Percentiles rank a stretch among this genome's conserved stretches.
These are phyloP conservation scores for Cynopterus brachyotis DNA, from an alignment of 2,113 vertebrate genomes.

Conservation along the genomic window DNA sequence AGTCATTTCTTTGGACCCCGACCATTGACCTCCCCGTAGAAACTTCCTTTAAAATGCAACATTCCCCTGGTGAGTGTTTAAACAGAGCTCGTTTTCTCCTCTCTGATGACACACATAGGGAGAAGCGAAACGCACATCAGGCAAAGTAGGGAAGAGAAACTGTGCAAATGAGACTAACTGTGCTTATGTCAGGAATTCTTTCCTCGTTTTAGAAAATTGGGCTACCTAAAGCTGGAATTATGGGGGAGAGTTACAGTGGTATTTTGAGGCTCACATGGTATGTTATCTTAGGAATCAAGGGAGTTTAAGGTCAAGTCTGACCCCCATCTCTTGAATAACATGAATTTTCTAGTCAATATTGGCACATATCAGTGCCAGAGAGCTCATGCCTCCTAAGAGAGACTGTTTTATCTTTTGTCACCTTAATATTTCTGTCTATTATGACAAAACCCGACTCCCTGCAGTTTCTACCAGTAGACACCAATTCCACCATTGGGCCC, in stretches of 20 bases:
- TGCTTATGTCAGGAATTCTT: background rate
- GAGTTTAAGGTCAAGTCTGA: background rate
- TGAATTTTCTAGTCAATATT: background rate
- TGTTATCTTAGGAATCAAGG: background rate
- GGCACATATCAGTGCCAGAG: background rate
- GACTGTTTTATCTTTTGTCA: background rate
- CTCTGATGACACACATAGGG: background rate
- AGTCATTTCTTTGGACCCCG: background rate
- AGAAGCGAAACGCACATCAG: background rate
- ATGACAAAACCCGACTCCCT: background rate
- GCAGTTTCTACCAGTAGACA: background rate
- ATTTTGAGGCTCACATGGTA: background rate
- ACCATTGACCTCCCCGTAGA: background rate
- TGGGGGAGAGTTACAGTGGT: fast-evolving
- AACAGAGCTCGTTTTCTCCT: no score
- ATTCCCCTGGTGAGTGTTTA: background rate
- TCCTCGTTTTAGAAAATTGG: background rate
- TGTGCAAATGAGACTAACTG: background rate
- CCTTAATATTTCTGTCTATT: background rate
- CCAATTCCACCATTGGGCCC: background rate
- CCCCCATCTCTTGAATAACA: background rate
- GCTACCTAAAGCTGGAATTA: background rate
- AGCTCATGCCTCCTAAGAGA: background rate
- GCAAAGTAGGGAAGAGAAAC: background rate
- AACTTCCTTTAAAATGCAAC: background rate